Evolutionary conservation across 1,140 invertebrate species (phyloP).

Genomic region (Tetramorium simillimum): DNA sequence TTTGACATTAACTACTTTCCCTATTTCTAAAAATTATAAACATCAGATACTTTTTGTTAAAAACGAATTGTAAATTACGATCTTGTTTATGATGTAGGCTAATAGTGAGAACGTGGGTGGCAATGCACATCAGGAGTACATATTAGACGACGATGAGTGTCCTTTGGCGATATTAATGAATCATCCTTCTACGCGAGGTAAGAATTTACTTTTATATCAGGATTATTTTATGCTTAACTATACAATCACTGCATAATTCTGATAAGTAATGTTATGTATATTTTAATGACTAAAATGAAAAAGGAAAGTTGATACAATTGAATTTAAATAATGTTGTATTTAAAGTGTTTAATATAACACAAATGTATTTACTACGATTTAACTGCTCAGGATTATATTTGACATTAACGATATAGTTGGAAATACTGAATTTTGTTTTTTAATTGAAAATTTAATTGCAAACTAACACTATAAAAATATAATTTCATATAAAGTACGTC

Average conservation of each 20-base stretch:
- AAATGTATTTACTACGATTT: neutral
- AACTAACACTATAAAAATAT: neutral
- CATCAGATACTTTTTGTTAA: neutral
- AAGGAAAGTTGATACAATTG: neutral
- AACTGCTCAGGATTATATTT: neutral
- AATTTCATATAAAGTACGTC: neutral
- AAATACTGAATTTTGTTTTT: neutral
- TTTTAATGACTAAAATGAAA: neutral
- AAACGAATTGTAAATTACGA: neutral
- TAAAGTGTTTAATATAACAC: neutral
- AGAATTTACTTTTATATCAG: slow-evolving; percentile 77
- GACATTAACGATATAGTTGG: slow-evolving; percentile 7
- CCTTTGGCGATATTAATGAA: slow-evolving; percentile 97
- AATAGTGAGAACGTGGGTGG: slow-evolving; percentile 88
- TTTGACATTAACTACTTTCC: neutral
- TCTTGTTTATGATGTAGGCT: slow-evolving; percentile 85
- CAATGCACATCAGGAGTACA: slow-evolving; percentile 91
- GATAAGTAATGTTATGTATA: neutral
- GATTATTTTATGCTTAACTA: neutral
- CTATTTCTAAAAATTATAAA: neutral
- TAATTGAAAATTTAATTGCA: neutral
- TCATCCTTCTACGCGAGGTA: slow-evolving; percentile 93
- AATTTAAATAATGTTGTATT: neutral
- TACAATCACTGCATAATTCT: neutral
- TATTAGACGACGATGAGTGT: slow-evolving; percentile 98